phyloP scores from a whole-genome alignment of 2,113 vertebrate genomes.

The Carlito syrichta region DNA sequence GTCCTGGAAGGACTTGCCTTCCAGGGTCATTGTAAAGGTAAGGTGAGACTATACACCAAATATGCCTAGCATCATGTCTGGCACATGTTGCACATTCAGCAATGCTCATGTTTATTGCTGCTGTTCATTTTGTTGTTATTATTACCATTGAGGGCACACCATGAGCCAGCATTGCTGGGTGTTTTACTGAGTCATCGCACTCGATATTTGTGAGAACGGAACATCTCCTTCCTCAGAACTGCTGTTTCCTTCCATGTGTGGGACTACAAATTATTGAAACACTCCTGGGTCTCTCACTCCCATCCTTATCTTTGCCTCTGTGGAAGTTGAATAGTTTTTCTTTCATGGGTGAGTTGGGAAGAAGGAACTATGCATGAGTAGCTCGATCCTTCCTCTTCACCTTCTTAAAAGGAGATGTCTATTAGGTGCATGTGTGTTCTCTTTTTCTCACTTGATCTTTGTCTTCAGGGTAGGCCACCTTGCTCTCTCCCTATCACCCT shows the following conservation, averaged over 20 bases:
- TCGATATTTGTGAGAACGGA: neutral
- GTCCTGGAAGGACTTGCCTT: too few species aligned
- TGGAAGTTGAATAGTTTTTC: neutral
- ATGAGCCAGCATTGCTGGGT: neutral
- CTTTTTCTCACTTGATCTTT: neutral
- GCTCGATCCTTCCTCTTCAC: neutral
- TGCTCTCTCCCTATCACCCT: neutral
- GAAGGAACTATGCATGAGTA: neutral
- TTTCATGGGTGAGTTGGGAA: neutral
- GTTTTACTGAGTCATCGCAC: neutral
- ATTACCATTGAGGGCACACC: neutral
- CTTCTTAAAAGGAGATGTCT: neutral
- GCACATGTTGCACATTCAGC: fast-evolving
- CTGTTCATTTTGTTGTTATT: neutral
- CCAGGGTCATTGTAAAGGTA: neutral
- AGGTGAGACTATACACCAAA: neutral
- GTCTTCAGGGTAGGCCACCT: neutral
- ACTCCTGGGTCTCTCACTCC: neutral
- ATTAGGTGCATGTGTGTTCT: fast-evolving
- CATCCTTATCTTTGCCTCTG: neutral
- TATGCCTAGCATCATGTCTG: neutral
- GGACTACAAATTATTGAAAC: too few species aligned
- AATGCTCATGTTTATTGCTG: neutral
- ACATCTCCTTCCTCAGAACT: neutral
- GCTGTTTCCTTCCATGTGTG: fast-evolving